Evolutionary conservation across 2,113 vertebrate genomes (phyloP), one percentile per base, ranked within the genome.

Genomic region (Petroica traversi): DNA sequence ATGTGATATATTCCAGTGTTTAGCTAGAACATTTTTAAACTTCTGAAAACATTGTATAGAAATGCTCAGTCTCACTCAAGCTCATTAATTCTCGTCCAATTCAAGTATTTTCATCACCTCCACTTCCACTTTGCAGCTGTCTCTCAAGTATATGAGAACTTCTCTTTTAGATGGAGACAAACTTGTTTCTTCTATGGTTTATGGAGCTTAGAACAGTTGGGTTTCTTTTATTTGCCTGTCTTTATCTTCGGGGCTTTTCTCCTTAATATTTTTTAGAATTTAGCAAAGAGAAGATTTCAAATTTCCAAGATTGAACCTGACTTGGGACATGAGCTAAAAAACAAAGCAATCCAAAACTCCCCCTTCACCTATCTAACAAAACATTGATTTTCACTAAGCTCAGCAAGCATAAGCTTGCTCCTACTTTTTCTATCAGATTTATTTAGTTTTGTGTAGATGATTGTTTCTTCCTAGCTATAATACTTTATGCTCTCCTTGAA

Each of bases 301-400:
- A 62, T 71, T 79, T 85, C 11, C 19, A 43, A 59, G 49, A 16
- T 2, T 55, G 18, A 46, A 33, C 8, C 31, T 74, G 10, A 73
- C 34, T 82, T 85, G n/a, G 74, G 40, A n/a, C 7, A 51, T 38
- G 20, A 68, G 6, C 11, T 48, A 38, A 75, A 75, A 88, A 49
- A 2, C 4, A 80, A n/a, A 24, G 0, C 8, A 34, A 78, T 54
- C 4, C 33, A 19, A 41, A 61, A 7, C 0, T 6, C 5, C 11
- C 12, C 13, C 28, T 75, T 51, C 34, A 19, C 23, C 8, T 62
- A 12, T 24, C 11, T 38, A 68, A 36, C 2, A 58, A 81, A 88
- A 16, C 2, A 51, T 22, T 46, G 67, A 28, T 8, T 29, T 75
- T 41, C 7, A 23, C 66, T 88, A 66, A 75, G 11, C 5, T 12